phyloP scores from a whole-genome alignment of 2,797 vertebrate genomes.

The Peromyscus aztecus region DNA sequence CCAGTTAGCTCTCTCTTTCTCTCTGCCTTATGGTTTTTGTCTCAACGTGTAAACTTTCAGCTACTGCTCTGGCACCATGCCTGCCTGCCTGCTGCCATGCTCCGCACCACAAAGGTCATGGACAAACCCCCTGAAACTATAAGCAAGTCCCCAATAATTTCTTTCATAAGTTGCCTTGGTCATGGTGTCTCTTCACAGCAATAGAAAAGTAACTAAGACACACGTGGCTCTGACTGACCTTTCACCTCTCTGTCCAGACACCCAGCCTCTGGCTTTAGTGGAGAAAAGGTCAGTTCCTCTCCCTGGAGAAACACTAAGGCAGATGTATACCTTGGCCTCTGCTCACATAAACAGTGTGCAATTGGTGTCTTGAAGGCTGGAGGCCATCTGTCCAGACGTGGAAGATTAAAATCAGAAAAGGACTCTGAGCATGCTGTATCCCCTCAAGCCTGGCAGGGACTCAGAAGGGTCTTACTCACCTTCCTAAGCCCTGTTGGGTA shows the following conservation, averaged over 20 bases:
- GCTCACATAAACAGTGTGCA: accelerated
- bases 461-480: neutral
- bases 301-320: neutral
- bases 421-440: neutral
- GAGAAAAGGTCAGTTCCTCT: neutral
- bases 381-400: neutral
- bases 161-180: neutral
- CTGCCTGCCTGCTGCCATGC: neutral
- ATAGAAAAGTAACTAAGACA: neutral
- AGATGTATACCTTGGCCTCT: neutral
- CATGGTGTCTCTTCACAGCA: neutral
- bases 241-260: neutral
- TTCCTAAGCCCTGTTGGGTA: neutral
- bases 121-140: neutral
- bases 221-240: neutral
- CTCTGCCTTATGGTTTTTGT: too few relatives aligned
- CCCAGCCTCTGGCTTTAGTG: neutral
- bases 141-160: neutral
- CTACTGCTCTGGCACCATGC: neutral
- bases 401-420: neutral
- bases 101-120: neutral
- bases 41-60: neutral
- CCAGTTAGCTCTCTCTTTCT: neutral
- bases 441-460: neutral
- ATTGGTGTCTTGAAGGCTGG: neutral